These are phyloP conservation scores for Nematopogon swammerdamellus DNA, from an alignment of 2,888 invertebrate genomes.

Conservation along the genomic window DNA sequence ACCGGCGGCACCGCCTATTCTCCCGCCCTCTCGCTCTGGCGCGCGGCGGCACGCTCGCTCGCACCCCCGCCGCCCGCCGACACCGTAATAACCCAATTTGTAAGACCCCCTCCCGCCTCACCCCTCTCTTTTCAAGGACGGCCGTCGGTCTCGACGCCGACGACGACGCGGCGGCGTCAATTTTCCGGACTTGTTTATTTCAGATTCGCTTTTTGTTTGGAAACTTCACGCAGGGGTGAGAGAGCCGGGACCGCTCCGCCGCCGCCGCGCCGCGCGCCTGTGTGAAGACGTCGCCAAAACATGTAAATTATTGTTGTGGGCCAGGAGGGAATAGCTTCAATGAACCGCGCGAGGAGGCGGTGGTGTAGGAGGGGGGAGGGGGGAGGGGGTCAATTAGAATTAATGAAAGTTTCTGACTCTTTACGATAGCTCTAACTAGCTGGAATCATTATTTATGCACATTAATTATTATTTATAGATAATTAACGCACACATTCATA, in stretches of 20 bases:
- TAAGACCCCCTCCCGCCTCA: slow-evolving; percentile 55
- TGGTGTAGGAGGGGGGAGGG: too few relatives aligned
- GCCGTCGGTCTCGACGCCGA: slow-evolving; percentile 56
- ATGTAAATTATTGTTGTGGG: too few relatives aligned
- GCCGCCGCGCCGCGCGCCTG: background rate
- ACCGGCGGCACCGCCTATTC: slow-evolving; percentile 43
- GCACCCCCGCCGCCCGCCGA: slow-evolving; percentile 41
- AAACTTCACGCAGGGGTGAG: too few relatives aligned
- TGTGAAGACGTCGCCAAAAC: too few relatives aligned
- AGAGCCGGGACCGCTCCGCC: slow-evolving; percentile 33
- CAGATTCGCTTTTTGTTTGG: slow-evolving; percentile 54
- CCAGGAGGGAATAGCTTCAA: too few relatives aligned
- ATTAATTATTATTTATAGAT: too few relatives aligned
- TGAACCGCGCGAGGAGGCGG: too few relatives aligned
- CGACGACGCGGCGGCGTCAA: slow-evolving; percentile 55
- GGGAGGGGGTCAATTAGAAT: too few relatives aligned
- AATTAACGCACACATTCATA: too few relatives aligned
- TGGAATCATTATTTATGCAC: too few relatives aligned
- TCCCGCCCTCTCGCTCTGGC: slow-evolving; percentile 28
- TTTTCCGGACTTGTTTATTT: slow-evolving; percentile 57
- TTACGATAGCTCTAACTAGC: too few relatives aligned
- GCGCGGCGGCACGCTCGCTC: slow-evolving; percentile 36
- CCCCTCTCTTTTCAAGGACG: slow-evolving; percentile 47
- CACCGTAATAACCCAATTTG: slow-evolving; percentile 58
- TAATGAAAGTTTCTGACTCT: too few relatives aligned